Percentiles rank a stretch among this genome's conserved stretches.
Evolutionary conservation across 2,113 vertebrate genomes (phyloP).

Genomic region (Microcebus lehilahytsara): DNA sequence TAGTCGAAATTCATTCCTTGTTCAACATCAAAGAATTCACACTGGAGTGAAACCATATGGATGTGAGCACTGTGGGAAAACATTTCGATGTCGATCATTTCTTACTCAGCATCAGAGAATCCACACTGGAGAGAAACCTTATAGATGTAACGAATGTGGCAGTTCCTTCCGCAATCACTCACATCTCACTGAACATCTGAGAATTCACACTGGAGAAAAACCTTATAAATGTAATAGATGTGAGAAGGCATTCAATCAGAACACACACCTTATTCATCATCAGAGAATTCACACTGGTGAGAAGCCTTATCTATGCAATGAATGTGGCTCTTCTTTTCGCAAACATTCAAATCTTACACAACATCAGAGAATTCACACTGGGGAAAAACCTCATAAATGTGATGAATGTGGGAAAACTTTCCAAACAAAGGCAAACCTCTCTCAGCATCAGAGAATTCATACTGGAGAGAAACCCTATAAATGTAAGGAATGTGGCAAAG

Average conservation of each 20-base stretch:
- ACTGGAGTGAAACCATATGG: conserved; percentile 43
- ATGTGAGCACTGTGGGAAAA: conserved; percentile 49
- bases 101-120: conserved; percentile 63
- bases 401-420: conserved; percentile 74
- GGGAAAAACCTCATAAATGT: conserved; percentile 67
- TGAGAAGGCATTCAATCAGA: conserved; percentile 60
- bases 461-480: conserved; percentile 71
- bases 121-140: conserved; percentile 65
- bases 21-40: conserved; percentile 62
- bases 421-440: conserved; percentile 66
- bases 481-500: conserved; percentile 72
- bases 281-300: conserved; percentile 70
- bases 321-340: conserved; percentile 67
- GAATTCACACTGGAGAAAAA: conserved; percentile 66
- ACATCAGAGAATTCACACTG: conserved; percentile 72
- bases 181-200: conserved; percentile 60
- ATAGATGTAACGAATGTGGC: conserved; percentile 60
- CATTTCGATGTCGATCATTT: conserved; percentile 62
- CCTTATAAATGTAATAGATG: conserved; percentile 52
- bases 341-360: conserved; percentile 70
- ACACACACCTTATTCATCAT: conserved; percentile 58
- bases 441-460: conserved; percentile 71
- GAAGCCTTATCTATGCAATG: conserved; percentile 64
- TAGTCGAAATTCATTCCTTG: conserved; percentile 48
- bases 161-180: conserved; percentile 50